These are phyloP conservation scores for Hystrix cristata DNA, from an alignment of 2,113 vertebrate species.

Conservation along the genomic window DNA sequence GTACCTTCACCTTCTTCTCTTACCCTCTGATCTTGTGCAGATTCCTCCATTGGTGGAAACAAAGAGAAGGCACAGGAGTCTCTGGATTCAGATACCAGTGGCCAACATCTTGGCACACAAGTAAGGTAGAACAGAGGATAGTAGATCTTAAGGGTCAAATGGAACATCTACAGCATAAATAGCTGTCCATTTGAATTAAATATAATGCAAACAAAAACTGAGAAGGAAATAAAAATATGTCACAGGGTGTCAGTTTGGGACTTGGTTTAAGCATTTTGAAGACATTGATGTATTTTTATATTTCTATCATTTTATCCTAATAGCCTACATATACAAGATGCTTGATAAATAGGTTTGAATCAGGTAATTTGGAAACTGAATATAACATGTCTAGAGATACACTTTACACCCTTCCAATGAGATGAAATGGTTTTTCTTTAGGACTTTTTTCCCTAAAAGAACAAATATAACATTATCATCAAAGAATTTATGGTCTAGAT, in stretches of 20 bases:
- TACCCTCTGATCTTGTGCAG: background rate
- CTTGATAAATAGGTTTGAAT: background rate
- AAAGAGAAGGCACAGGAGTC: background rate
- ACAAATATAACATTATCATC: background rate
- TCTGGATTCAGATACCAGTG: background rate
- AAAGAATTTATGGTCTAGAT: background rate
- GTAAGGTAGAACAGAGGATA: background rate
- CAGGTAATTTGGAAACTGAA: constrained; percentile 40
- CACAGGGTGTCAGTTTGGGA: background rate
- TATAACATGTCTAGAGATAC: background rate
- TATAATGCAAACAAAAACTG: constrained; percentile 4
- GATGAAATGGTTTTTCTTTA: constrained; percentile 32
- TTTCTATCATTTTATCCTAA: constrained; percentile 47
- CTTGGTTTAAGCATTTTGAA: constrained; percentile 8
- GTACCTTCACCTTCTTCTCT: background rate
- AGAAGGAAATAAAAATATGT: background rate
- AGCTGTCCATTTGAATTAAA: background rate
- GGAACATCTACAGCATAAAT: background rate
- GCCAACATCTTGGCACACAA: background rate
- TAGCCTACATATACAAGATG: background rate
- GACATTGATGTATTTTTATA: background rate
- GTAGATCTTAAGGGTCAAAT: background rate
- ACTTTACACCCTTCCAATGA: background rate
- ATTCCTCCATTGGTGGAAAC: background rate
- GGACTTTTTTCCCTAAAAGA: background rate